Evolutionary conservation across 2,113 vertebrate genomes (phyloP), one percentile per base, ranked within the genome.

Genomic region (Saguinus midas): DNA sequence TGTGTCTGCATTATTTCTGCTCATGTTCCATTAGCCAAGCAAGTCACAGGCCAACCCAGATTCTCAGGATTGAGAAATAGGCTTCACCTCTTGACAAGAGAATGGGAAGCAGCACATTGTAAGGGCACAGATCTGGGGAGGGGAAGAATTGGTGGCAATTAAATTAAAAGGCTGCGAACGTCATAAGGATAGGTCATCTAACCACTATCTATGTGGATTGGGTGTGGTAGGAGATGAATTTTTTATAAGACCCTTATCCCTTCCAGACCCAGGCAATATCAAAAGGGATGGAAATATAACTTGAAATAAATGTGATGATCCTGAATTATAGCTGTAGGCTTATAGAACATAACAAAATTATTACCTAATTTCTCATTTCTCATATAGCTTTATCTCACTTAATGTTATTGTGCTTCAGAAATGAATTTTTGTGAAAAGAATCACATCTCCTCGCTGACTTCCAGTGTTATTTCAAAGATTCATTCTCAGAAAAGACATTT

Each of bases 401-500:
- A 45, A 23, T 75, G 45, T 93, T 70, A 58, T 11, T 91, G 10
- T 70, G 35, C 45, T 96, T 95, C 55, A 76, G 92, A 97, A 84
- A 55, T 90, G 76, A 87, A 48, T 55, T 40, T 94, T 89, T 82
- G 8, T 86, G 14, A 35, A 13, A 13, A 73, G 20, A 96, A 84
- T 64, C 94, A 14, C 66, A 91, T 58, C 45, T 88, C 64, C 58
- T 32, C 32, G 21, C 16, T 90, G 70, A 83, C 76, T 94, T 90
- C 40, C 52, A 76, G 45, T 64, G 64, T 43, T 23, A 55, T 90
- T 95, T 87, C 84, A 92, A 89, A 94, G 66, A 92, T 78, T 73
- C 50, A 8, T 57, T 94, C 68, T 92, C 73, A 84, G 48, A 90
- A 72, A 92, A 92, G 45, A 43, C 12, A 40, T 90, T 90, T 95